These are phyloP conservation scores for Hyperopisus bebe DNA, from an alignment of 2,113 vertebrate species.

Conservation along the genomic window DNA sequence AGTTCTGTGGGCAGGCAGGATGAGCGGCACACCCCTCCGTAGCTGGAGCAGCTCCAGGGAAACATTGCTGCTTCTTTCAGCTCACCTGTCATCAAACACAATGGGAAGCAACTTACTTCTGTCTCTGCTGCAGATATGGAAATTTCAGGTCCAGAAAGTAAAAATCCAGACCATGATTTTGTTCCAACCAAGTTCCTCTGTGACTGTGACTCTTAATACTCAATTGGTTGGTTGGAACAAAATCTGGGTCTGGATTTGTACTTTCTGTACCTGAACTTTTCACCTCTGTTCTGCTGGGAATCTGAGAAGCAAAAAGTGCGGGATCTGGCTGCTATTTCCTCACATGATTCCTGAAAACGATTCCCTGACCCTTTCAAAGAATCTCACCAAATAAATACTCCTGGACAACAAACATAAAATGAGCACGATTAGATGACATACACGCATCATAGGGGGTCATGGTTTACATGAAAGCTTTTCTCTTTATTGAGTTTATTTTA, in stretches of 20 bases:
- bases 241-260: too few relatives aligned
- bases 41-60: constrained; percentile 43
- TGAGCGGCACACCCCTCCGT: constrained; percentile 38
- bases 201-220: too few relatives aligned
- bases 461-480: neutral
- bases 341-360: neutral
- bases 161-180: too few relatives aligned
- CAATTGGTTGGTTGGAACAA: too few relatives aligned
- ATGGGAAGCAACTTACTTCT: neutral
- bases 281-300: neutral
- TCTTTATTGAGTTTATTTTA: neutral
- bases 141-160: too few relatives aligned
- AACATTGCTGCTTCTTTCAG: constrained; percentile 1
- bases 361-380: neutral
- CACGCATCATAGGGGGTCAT: neutral
- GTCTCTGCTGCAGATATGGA: neutral
- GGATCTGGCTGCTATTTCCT: neutral
- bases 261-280: too few relatives aligned
- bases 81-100: constrained; percentile 21
- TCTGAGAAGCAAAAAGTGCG: neutral
- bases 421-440: neutral
- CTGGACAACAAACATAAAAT: neutral
- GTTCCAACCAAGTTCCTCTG: too few relatives aligned
- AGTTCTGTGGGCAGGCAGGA: constrained; percentile 40
- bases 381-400: neutral